Conservation (phyloP, 2,888 invertebrate species). For the Syrista parreyssii region DNA sequence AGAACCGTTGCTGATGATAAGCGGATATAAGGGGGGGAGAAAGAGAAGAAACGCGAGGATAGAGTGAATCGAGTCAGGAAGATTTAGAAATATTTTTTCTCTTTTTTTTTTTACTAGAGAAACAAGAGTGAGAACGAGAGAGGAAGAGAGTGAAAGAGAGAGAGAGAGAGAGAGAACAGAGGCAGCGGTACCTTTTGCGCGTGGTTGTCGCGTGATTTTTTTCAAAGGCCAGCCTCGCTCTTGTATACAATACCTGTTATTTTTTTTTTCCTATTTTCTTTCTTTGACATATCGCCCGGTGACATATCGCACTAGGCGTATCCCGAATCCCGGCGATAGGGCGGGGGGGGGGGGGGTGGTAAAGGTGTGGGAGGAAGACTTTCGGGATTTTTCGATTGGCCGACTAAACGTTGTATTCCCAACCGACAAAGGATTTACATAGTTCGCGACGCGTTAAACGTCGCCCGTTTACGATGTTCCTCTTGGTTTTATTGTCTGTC, state of each 20-base stretch:
- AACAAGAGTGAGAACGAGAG: not conserved
- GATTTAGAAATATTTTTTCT: not conserved
- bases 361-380: not conserved
- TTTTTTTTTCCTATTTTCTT: not conserved
- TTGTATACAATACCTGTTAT: not conserved
- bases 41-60: not conserved
- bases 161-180: not conserved
- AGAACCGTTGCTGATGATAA: slow-evolving; percentile 2
- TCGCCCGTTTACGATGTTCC: not conserved
- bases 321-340: not conserved
- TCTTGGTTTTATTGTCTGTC: not conserved
- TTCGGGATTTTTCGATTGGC: not conserved
- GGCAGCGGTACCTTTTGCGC: not conserved
- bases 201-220: not conserved
- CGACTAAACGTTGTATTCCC: not conserved
- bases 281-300: not conserved
- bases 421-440: not conserved
- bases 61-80: not conserved
- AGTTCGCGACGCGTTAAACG: not conserved
- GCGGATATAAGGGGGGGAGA: not conserved
- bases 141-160: not conserved
- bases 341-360: no score
- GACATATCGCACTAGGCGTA: not conserved
- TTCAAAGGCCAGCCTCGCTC: not conserved
- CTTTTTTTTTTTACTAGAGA: not conserved